These are phyloP conservation scores for Littorina saxatilis DNA, from an alignment of 1,140 invertebrate genomes.

Conservation along the genomic window DNA sequence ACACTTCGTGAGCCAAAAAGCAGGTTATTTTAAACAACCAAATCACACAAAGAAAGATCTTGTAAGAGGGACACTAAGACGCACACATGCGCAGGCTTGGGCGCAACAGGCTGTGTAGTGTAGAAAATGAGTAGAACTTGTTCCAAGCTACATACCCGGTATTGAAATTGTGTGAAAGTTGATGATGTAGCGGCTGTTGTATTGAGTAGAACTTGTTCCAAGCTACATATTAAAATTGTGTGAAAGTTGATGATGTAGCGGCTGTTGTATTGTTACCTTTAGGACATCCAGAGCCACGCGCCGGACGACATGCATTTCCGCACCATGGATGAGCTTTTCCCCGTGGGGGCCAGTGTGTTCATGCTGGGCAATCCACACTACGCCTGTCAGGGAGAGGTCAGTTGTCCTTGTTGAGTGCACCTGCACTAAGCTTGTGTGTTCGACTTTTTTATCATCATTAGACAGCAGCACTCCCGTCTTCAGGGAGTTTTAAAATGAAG, in stretches of 20 bases:
- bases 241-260: too few relatives aligned
- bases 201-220: too few relatives aligned
- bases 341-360: slow-evolving; percentile 82
- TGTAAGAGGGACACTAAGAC: too few relatives aligned
- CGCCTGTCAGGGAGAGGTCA: slow-evolving; percentile 85
- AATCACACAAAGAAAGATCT: too few relatives aligned
- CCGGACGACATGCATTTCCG: slow-evolving; percentile 73
- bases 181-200: slow-evolving; percentile 30
- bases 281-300: slow-evolving; percentile 79
- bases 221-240: too few relatives aligned
- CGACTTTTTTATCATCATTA: background rate
- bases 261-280: slow-evolving; percentile 47
- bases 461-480: background rate
- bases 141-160: too few relatives aligned
- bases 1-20: too few relatives aligned
- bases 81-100: too few relatives aligned
- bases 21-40: too few relatives aligned
- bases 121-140: too few relatives aligned
- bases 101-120: too few relatives aligned
- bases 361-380: slow-evolving; percentile 88
- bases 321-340: slow-evolving; percentile 85
- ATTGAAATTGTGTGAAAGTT: too few relatives aligned
- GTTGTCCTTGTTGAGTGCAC: slow-evolving; percentile 33
- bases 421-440: background rate
- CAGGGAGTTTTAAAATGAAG: background rate